These are phyloP conservation scores for Notothenia coriiceps DNA, from an alignment of 2,113 vertebrate genomes.

Conservation along the genomic window DNA sequence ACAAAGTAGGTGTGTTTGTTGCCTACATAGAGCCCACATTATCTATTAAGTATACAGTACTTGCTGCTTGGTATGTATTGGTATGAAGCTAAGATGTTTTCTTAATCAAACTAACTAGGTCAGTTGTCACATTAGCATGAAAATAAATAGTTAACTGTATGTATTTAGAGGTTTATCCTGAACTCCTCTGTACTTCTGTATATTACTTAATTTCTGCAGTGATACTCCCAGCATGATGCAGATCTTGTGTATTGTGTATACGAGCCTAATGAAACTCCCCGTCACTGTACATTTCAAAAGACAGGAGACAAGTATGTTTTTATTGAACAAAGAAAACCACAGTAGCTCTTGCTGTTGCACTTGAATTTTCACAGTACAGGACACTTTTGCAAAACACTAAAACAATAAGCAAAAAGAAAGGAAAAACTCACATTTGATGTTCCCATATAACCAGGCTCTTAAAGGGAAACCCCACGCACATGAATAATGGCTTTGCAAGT, in stretches of 20 bases:
- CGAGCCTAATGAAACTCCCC: neutral
- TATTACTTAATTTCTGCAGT: neutral
- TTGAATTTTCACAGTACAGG: constrained; percentile 69
- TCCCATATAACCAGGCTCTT: constrained; percentile 56
- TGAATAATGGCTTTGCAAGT: constrained; percentile 53
- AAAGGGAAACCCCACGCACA: constrained; percentile 32
- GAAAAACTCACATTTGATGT: constrained; percentile 32
- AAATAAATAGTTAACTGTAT: too few species aligned
- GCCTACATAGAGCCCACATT: neutral
- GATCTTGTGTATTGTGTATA: neutral
- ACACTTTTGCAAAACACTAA: constrained; percentile 63
- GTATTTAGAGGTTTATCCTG: neutral
- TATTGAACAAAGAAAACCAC: constrained; percentile 75
- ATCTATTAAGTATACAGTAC: neutral
- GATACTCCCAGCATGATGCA: neutral
- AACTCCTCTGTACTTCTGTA: neutral
- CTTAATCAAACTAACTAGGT: neutral
- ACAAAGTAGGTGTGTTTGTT: constrained; percentile 30
- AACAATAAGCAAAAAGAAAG: constrained; percentile 41
- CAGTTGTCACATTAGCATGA: too few species aligned
- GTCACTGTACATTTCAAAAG: constrained; percentile 43
- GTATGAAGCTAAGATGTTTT: neutral
- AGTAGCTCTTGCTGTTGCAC: constrained; percentile 68
- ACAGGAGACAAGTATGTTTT: constrained; percentile 68
- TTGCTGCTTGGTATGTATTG: neutral